Base-by-base conservation (phyloP, 2,888 invertebrate species). In the Automeris io region DNA sequence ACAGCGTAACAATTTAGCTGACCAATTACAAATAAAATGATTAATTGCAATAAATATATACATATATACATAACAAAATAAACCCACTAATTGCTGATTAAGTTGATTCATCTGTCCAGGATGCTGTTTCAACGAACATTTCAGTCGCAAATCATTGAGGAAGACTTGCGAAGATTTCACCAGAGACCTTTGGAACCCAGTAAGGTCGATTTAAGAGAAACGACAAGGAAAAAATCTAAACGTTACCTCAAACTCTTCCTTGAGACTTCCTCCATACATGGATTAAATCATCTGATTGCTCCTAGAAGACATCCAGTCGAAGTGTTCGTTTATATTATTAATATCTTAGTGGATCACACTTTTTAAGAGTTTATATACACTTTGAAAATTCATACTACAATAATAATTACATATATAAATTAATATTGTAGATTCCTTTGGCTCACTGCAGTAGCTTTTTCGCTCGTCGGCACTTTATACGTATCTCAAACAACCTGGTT, bases 401-500 rank as follows among this genome's bases (percentile, higher is more conserved):
- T n/a, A n/a, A n/a, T n/a, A n/a, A n/a, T n/a, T n/a, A n/a, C n/a
- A n/a, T n/a, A n/a, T n/a, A n/a, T n/a, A n/a, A n/a, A n/a, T n/a
- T n/a, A n/a, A n/a, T n/a, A n/a, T n/a, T n/a, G 6, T 59, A 91
- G 91, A n/a, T 49, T 88, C 33, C 70, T 91, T 24, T 91, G 91
- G 91, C 53, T 90, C 7, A 65, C 72, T 2, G 76, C 88, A 41
- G 88, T 91, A 21, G 74, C 70, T 7, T 53, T 89, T 18, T 90
- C 89, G 0, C 72, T 88, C 5, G 88, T 82, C 46, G 89, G 89
- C 2, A 82, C 89, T 5, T 61, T 88, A 12, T 87, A 81, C 49
- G 70, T 91, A 24, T 91, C 92, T 16, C 71, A 75, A 42, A 76
- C 88, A 31, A 92, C 91, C 5, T 90, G 92, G 89, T 67, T 72